Percentiles rank a stretch among this genome's conserved stretches.
These are phyloP conservation scores for Hassar affinis DNA, from an alignment of 2,113 vertebrate genomes.

Conservation along the genomic window DNA sequence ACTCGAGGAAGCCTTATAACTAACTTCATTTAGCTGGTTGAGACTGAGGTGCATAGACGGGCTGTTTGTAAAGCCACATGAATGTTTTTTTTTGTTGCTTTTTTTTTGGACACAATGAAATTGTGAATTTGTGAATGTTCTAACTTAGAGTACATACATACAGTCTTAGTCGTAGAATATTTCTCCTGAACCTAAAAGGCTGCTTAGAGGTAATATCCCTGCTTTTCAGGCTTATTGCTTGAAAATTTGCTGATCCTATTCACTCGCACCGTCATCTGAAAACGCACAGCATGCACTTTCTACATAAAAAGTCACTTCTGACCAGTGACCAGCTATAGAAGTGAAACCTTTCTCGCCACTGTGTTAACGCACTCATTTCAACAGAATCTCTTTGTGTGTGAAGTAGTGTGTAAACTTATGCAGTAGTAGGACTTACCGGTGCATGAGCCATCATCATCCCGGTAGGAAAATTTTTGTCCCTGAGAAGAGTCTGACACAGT, in stretches of 20 bases:
- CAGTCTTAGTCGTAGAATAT: not conserved
- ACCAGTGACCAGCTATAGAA: not conserved
- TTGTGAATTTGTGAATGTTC: not conserved
- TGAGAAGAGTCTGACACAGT: not conserved
- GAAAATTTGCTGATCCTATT: not conserved
- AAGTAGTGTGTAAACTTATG: not conserved
- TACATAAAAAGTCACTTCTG: conserved; percentile 7
- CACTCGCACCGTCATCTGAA: not conserved
- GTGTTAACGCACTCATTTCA: not conserved
- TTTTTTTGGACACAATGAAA: not conserved
- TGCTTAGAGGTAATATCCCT: not conserved
- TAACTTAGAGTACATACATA: not conserved
- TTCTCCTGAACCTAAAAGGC: not conserved
- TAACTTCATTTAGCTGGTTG: not conserved
- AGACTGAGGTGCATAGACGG: not conserved
- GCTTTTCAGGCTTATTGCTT: not conserved
- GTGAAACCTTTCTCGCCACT: not conserved
- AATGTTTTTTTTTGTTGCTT: not conserved
- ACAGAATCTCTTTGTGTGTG: not conserved
- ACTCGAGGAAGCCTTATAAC: not conserved
- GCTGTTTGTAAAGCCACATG: not conserved
- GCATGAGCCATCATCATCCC: not conserved
- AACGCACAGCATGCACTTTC: not conserved
- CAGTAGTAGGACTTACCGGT: conserved; percentile 31
- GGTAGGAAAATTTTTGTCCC: not conserved